A percentile compares a stretch with the other conserved stretches of the same genome.
These are phyloP conservation scores for Platerodrilus igneus DNA, from an alignment of 2,888 invertebrate genomes.

Conservation along the genomic window DNA sequence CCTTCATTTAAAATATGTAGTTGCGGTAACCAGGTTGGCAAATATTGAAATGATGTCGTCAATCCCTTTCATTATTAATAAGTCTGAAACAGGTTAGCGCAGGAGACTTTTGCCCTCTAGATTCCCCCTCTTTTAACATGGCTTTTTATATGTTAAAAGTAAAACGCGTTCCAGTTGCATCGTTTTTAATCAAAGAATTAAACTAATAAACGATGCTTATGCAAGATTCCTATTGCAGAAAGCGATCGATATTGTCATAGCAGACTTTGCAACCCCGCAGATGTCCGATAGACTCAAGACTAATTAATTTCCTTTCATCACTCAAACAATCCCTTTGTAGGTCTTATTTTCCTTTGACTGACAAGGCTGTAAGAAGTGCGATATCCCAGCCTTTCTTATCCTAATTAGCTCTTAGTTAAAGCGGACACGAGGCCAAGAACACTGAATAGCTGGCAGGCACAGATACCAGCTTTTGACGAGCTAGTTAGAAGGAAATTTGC, in stretches of 20 bases:
- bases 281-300: slow-evolving; percentile 33
- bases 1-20: no score
- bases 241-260: slow-evolving; percentile 17
- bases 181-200: no score
- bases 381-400: slow-evolving; percentile 41
- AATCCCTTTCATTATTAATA: no score
- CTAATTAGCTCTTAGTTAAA: slow-evolving; percentile 41
- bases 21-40: no score
- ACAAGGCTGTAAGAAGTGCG: slow-evolving; percentile 37
- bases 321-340: slow-evolving; percentile 40
- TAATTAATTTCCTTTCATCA: slow-evolving; percentile 45
- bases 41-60: no score
- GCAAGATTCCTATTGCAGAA: neutral
- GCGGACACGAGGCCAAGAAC: slow-evolving; percentile 36
- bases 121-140: no score
- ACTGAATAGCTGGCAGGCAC: slow-evolving; percentile 36
- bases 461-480: slow-evolving; percentile 35
- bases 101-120: no score
- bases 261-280: slow-evolving; percentile 25
- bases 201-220: neutral
- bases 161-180: no score
- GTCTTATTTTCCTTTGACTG: slow-evolving; percentile 41
- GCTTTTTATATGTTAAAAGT: no score
- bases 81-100: no score
- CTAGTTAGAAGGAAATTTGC: slow-evolving; percentile 34